phyloP scores from a whole-genome alignment of 2,797 vertebrate genomes.

The Garrulus glandarius region DNA sequence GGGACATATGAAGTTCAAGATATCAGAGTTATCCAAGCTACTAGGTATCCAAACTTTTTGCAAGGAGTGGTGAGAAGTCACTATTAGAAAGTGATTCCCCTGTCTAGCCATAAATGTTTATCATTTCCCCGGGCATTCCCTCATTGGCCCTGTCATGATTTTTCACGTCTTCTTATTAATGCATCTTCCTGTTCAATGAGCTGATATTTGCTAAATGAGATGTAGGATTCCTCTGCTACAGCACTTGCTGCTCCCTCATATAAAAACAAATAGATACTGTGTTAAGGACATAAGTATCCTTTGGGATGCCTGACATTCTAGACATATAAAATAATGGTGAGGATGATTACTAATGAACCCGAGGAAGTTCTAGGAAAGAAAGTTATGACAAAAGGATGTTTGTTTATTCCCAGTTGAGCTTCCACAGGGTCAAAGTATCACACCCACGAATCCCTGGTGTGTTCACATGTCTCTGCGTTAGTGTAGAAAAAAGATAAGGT shows the following conservation, averaged over 20 bases:
- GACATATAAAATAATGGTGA: not conserved
- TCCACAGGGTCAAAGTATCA: not conserved
- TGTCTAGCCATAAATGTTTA: not conserved
- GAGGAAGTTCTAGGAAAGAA: not conserved
- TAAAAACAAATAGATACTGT: not conserved
- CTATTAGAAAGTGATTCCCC: not conserved
- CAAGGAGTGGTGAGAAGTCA: not conserved
- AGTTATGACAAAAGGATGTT: not conserved
- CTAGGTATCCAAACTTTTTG: not conserved
- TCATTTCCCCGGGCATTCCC: not conserved
- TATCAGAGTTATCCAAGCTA: not conserved
- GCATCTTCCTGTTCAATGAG: not conserved
- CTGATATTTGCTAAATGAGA: not conserved
- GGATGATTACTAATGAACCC: not conserved
- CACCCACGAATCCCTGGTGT: not conserved
- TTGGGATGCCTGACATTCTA: not conserved
- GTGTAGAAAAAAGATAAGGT: conserved; percentile 20
- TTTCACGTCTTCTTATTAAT: not conserved
- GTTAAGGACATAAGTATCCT: not conserved
- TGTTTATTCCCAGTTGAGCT: not conserved
- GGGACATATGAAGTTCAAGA: not conserved
- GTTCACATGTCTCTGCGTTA: not conserved
- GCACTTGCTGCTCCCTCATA: not conserved
- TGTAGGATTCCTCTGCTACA: not conserved
- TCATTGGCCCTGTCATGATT: not conserved